phyloP scores from a whole-genome alignment of 2,888 invertebrate species.

The Stenchaetothrips biformis region DNA sequence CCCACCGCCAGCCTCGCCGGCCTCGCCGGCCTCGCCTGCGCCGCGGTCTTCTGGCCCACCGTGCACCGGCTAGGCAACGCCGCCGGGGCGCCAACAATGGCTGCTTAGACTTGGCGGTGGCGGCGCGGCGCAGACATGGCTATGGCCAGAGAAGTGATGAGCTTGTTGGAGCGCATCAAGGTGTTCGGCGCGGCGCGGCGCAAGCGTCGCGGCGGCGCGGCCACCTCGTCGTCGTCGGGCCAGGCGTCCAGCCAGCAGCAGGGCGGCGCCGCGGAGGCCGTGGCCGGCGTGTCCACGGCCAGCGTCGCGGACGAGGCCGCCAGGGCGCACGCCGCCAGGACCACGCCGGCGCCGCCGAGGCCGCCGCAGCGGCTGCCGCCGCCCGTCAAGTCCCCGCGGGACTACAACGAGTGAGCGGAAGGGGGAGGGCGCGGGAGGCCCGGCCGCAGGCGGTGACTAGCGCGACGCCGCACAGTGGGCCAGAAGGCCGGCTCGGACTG shows the following conservation, averaged over 20 bases:
- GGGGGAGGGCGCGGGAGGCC: neutral
- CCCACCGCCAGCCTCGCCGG: no score
- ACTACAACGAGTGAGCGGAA: constrained; percentile 13
- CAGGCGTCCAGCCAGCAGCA: neutral
- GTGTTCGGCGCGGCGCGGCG: neutral
- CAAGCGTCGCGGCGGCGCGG: constrained; percentile 10
- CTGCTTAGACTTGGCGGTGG: neutral
- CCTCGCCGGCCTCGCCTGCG: no score
- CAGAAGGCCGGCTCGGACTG: no score
- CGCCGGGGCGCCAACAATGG: neutral
- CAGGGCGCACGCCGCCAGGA: constrained; percentile 7
- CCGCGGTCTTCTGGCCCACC: no score
- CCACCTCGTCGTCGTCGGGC: neutral
- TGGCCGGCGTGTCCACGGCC: constrained; percentile 14
- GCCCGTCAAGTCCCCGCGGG: constrained; percentile 20
- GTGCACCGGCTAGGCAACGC: no score
- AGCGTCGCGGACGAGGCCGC: neutral
- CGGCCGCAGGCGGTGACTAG: neutral
- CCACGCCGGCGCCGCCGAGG: neutral
- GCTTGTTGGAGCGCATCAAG: neutral
- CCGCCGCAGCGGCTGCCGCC: constrained; percentile 16
- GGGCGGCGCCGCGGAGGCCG: constrained; percentile 9
- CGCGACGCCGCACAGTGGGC: neutral
- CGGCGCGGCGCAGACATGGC: neutral
- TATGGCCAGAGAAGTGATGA: neutral